Evolutionary conservation across 2,888 invertebrate species (phyloP), one percentile per base, ranked within the genome.

Genomic region (Pherbina coryleti): DNA sequence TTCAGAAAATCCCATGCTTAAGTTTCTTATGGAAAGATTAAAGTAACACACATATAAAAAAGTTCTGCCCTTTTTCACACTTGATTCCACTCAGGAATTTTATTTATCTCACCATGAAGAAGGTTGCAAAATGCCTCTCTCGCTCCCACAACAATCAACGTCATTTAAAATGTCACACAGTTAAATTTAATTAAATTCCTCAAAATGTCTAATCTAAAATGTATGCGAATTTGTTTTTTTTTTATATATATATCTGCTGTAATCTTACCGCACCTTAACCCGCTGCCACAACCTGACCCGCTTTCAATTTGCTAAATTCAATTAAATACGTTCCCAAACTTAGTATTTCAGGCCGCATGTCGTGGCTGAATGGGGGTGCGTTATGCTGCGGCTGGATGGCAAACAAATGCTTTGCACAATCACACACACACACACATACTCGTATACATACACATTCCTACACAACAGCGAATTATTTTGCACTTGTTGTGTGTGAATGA

Each of bases 401-500:
- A 11, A 4, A 14, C 57, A 57, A 11, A 57, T 11, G 9, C 19
- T 22, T 60, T 60, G 4, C 60, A 11, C 25, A 60, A 28, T 34
- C 14, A 75, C 34, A 49, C 9, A 71, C 25, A 60, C 53, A 60
- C 34, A 44, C 5, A 28, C 64, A n/a, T 62, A 64, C 17, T 67
- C 25, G 17, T 14, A 62, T 31, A 22, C 37, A 25, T n/a, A 57
- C 51, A 62, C 34, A 71, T 44, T 28, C 22, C 14, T 17, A 64
- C 4, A 37, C 4, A 60, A 25, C 22, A 60, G 28, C 22, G 60
- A 60, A 28, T 44, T 44, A 44, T 44, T 44, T 37, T 60, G 28
- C 28, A 66, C 31, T 66, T 34, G 4, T 57, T 66, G 34, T 66
- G 73, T 79, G 76, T 60, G 78, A 81, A 80, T 78, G 83, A 81